Evolutionary conservation across 2,113 vertebrate genomes (phyloP).

Genomic region (Megaceryle maxima): DNA sequence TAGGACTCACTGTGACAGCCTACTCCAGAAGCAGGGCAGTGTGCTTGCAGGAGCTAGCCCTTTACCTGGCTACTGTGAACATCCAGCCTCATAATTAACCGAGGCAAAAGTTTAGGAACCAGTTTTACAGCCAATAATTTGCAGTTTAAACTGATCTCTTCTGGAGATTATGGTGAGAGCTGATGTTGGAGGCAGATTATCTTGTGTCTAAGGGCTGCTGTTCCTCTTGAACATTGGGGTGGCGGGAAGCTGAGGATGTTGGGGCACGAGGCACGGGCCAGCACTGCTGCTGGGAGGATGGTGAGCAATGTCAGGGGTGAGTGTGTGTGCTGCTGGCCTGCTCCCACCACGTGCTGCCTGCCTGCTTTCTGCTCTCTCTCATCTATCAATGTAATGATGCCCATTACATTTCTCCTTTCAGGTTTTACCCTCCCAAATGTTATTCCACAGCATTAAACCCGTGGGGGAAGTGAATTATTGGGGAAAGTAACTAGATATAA

Average conservation of each 20-base stretch:
- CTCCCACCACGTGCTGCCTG: not conserved
- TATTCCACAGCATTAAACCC: slow-evolving; percentile 18
- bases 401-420: slow-evolving; percentile 41
- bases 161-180: not conserved
- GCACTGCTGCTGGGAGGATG: not conserved
- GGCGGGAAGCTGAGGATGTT: not conserved
- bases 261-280: not conserved
- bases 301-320: not conserved
- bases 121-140: not conserved
- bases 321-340: not conserved
- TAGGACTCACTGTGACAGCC: not conserved
- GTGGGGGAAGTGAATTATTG: slow-evolving; percentile 24
- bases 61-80: not conserved
- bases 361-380: not conserved
- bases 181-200: not conserved
- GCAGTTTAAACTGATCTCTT: not conserved
- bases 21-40: not conserved
- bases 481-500: slow-evolving; percentile 22
- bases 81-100: not conserved
- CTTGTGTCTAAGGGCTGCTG: not conserved
- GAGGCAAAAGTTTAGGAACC: not conserved
- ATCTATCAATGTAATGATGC: slow-evolving; percentile 47
- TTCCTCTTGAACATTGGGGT: not conserved
- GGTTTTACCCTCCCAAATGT: slow-evolving; percentile 46
- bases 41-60: not conserved